These are phyloP conservation scores for Dolichomitus sp. DNA, from an alignment of 2,888 invertebrate species.

Conservation along the genomic window DNA sequence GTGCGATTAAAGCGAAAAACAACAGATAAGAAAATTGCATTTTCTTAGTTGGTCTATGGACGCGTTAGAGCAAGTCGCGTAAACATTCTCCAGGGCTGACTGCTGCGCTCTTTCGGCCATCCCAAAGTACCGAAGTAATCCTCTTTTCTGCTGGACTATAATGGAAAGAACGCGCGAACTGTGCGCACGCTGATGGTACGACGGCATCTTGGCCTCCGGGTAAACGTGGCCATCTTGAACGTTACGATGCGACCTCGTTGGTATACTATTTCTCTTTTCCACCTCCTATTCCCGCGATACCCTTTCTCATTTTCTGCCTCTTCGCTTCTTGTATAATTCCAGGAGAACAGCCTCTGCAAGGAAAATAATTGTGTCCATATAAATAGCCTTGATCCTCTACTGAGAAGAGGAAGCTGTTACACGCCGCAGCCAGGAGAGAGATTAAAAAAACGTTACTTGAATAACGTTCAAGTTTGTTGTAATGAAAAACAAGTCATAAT, in stretches of 20 bases:
- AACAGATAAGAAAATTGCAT: constrained; percentile 62
- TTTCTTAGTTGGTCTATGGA: constrained; percentile 52
- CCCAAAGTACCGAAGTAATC: constrained; percentile 57
- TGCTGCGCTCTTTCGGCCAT: constrained; percentile 26
- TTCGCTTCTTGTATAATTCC: constrained; percentile 21
- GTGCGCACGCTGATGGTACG: constrained; percentile 16
- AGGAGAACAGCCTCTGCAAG: constrained; percentile 17
- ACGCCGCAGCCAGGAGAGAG: constrained; percentile 9
- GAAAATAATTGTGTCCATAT: constrained; percentile 47
- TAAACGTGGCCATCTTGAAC: constrained; percentile 52
- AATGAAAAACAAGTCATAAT: not conserved
- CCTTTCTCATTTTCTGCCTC: constrained; percentile 5
- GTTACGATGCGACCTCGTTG: constrained; percentile 47
- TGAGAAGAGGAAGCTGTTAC: not conserved
- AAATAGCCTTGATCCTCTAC: constrained; percentile 9
- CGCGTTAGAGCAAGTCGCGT: constrained; percentile 47
- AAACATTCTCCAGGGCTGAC: constrained; percentile 34
- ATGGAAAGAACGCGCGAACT: constrained; percentile 56
- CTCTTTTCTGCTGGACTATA: constrained; percentile 51
- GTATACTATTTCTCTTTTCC: constrained; percentile 41
- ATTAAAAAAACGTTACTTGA: constrained; percentile 9
- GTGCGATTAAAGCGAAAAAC: constrained; percentile 60
- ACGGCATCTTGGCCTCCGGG: constrained; percentile 16
- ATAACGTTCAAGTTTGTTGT: not conserved
- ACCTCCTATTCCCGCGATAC: constrained; percentile 2